Base-by-base conservation (phyloP, 2,113 vertebrate genomes). In the Steatornis caripensis region DNA sequence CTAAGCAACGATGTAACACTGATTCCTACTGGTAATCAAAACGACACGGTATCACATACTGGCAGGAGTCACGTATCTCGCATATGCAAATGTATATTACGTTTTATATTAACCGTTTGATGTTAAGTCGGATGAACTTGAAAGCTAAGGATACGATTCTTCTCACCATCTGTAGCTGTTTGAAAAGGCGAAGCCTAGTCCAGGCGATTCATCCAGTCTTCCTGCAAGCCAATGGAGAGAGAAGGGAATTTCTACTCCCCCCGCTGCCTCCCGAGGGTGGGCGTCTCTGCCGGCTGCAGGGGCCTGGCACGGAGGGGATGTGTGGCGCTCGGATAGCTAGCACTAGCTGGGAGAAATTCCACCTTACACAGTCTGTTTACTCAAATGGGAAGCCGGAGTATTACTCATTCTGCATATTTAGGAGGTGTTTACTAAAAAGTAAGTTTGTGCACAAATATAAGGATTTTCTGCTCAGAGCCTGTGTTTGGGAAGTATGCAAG, bases 221-320 rank as follows among this genome's bases (percentile, higher is more conserved):
- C n/a, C 57, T 65, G 45, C 55, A 57, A 45, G 37, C 62, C 46
- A 32, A 1, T 5, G 29, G 12, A 37, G n/a, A 64, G 10, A 84
- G 29, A 77, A 55, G 18, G 32, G 61, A n/a, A 37, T 48, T 61
- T 74, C 57, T 12, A 13, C 15, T 62, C 30, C 15, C 62, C 8
- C 26, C 19, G 2, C 7, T 30, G 1, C 11, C 34, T 89, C 17
- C 45, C 1, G 0, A 29, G 22, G 10, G 5, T 6, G 17, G 13
- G 12, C 24, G 17, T 90, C 43, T 45, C 48, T 90, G 43, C n/a
- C 48, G 37, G 43, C 62, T 58, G 16, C 48, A 22, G 54, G 54
- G 29, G 39, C 12, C 21, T 55, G 36, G 30, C 1, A 0, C 24
- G 43, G 19, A 15, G 34, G 58, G 17, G 11, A 18, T 19, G 5